Conservation (phyloP, 92 coral and sea anemone species). For the Actinernus sp. region DNA sequence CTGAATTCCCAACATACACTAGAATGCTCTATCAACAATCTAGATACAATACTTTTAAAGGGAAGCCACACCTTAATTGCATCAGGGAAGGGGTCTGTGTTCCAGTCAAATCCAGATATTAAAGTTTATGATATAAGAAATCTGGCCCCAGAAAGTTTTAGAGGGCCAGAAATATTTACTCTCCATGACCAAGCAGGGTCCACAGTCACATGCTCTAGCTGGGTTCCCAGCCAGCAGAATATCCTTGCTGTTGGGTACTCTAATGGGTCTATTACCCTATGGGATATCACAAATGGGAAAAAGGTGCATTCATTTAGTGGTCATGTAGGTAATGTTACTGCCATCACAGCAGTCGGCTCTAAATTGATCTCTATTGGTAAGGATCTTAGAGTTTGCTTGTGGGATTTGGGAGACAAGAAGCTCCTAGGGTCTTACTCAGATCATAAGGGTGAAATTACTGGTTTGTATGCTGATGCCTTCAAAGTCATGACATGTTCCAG, state of each 20-base stretch:
- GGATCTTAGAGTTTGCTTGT: slow-evolving; percentile 54
- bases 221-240: slow-evolving; percentile 46
- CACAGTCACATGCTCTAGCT: slow-evolving; percentile 29
- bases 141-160: slow-evolving; percentile 53
- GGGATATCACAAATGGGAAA: slow-evolving; percentile 58
- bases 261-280: slow-evolving; percentile 64
- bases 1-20: slow-evolving; percentile 53
- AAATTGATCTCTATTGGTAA: slow-evolving; percentile 53
- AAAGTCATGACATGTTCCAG: slow-evolving; percentile 86
- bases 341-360: slow-evolving; percentile 47
- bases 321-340: slow-evolving; percentile 53
- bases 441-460: slow-evolving; percentile 69
- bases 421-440: slow-evolving; percentile 45
- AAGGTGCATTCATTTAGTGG: slow-evolving; percentile 49
- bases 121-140: slow-evolving; percentile 75
- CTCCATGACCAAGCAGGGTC: slow-evolving; percentile 31
- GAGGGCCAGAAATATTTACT: slow-evolving; percentile 37
- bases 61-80: slow-evolving; percentile 48
- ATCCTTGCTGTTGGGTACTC: slow-evolving; percentile 66
- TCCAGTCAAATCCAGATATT: slow-evolving; percentile 18
- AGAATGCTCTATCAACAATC: slow-evolving; percentile 50
- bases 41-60: slow-evolving; percentile 35
- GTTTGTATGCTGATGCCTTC: slow-evolving; percentile 77
- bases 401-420: slow-evolving; percentile 48
- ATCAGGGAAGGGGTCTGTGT: slow-evolving; percentile 36